Conservation (phyloP, 1,140 invertebrate species). For the Lepidurus arcticus region DNA sequence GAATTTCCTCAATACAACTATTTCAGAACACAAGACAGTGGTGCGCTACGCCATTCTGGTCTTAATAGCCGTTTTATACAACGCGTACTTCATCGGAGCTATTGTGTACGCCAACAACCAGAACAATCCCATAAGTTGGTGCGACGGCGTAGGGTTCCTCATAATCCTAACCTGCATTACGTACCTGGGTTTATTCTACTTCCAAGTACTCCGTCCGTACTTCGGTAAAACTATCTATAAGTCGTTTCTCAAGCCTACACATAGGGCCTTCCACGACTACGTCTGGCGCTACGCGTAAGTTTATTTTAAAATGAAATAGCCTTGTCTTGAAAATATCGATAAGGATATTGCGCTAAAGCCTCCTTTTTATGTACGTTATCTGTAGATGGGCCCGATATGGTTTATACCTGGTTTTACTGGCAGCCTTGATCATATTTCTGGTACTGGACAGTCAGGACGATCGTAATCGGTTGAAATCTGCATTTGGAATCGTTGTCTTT, state of each 20-base stretch:
- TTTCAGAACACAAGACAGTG: slow-evolving; percentile 23
- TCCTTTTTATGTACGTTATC: slow-evolving; percentile 4
- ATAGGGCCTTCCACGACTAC: slow-evolving; percentile 21
- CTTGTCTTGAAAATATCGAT: too few relatives aligned
- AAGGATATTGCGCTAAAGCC: not conserved
- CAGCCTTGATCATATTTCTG: slow-evolving; percentile 52
- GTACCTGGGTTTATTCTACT: slow-evolving; percentile 61
- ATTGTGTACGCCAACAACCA: slow-evolving; percentile 35
- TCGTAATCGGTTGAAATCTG: slow-evolving; percentile 49
- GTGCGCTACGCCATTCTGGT: slow-evolving; percentile 19
- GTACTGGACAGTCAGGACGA: slow-evolving; percentile 58
- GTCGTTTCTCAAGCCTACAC: slow-evolving; percentile 14
- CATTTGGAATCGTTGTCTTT: slow-evolving; percentile 42
- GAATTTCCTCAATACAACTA: not conserved
- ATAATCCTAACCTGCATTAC: slow-evolving; percentile 58
- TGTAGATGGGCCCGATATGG: slow-evolving; percentile 30
- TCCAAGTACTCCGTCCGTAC: slow-evolving; percentile 55
- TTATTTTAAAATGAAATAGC: not conserved
- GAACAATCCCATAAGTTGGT: slow-evolving; percentile 47
- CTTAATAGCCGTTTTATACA: slow-evolving; percentile 38
- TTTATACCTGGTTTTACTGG: slow-evolving; percentile 45
- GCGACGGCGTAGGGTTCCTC: slow-evolving; percentile 66
- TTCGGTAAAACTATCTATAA: slow-evolving; percentile 43
- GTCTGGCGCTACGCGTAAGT: slow-evolving; percentile 32
- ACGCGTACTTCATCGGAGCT: slow-evolving; percentile 39